Percentiles rank a stretch among this genome's conserved stretches.
phyloP scores from a whole-genome alignment of 2,797 vertebrate genomes.

The Sebastes glaucus region DNA sequence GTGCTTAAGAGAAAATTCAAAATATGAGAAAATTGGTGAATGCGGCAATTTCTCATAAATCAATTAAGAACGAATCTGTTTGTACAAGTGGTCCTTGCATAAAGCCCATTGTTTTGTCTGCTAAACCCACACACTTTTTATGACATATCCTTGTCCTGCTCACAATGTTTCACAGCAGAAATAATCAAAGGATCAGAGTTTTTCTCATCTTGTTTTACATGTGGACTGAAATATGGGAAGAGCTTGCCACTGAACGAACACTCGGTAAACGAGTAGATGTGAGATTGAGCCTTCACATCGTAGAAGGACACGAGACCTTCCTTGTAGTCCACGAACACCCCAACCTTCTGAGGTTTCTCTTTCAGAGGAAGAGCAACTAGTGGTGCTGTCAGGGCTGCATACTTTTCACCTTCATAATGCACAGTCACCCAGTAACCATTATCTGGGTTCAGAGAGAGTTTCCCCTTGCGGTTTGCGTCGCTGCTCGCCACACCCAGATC shows the following conservation, averaged over 20 bases:
- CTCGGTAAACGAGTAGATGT: slow-evolving; percentile 55
- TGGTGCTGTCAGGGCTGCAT: slow-evolving; percentile 27
- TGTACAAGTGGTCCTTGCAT: background rate
- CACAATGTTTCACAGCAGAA: background rate
- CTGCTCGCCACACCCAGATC: slow-evolving; percentile 56
- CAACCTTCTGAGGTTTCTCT: slow-evolving; percentile 50
- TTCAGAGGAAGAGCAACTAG: background rate
- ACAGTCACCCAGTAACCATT: slow-evolving; percentile 61
- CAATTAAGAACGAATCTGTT: background rate
- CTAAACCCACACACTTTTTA: background rate
- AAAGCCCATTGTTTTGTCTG: background rate
- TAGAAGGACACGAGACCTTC: slow-evolving; percentile 67
- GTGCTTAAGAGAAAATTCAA: background rate
- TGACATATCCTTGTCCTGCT: background rate
- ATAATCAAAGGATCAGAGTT: slow-evolving; percentile 60
- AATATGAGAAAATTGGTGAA: background rate
- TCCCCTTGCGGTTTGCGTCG: slow-evolving; percentile 35
- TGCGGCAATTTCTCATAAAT: background rate
- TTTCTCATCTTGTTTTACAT: slow-evolving; percentile 7
- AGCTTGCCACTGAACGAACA: slow-evolving; percentile 45
- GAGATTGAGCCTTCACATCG: slow-evolving; percentile 29
- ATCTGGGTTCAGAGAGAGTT: slow-evolving; percentile 37
- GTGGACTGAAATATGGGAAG: slow-evolving; percentile 71
- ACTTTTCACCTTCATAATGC: slow-evolving; percentile 54
- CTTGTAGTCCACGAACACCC: slow-evolving; percentile 65